Base-by-base conservation (phyloP, 2,113 vertebrate genomes). In the Motacilla tschutschensis region DNA sequence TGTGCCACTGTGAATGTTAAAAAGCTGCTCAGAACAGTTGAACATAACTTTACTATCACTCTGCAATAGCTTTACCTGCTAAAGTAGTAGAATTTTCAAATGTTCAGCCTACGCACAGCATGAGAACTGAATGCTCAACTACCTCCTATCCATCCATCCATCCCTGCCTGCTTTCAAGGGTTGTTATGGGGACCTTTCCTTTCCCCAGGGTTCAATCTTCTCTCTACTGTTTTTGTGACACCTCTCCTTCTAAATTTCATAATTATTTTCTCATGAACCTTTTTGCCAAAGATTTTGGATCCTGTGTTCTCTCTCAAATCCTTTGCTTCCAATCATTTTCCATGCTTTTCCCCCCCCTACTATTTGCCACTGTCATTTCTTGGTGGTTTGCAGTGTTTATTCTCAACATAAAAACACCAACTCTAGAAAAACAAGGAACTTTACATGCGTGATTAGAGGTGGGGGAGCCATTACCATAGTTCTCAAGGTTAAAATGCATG, bases 1-100 rank as follows among this genome's bases (percentile, higher is more conserved):
- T 74, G 51, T 89, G 48, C 64, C 54, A 36, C 48, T 48, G 40
- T 86, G 86, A 92, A 90, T 92, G 74, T 71, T 88, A 94, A 95
- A 86, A 91, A 90, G 74, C 5, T 14, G 3, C 57, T 73, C 53
- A 82, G 31, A 94, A 77, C 36, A 59, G 80, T 21, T 76, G 83
- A 82, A 70, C 64, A 63, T 79, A 88, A 93, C 67, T 86, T 76
- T 90, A 57, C 75, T 86, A 84, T 71, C 31, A 65, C 14, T 85
- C 44, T 73, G 16, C 19, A 60, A 55, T 47, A 62, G 40, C n/a
- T 92, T 84, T 89, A 95, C 88, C 88, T 93, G 78, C 4, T 84
- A 57, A 81, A 92, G 47, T 17, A 22, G 33, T 66, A 48, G 22
- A 55, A 70, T 62, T 89, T 92, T 84, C 76, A 81, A 86, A 84